phyloP scores from a whole-genome alignment of 2,888 invertebrate species.

The Venusia cambrica region DNA sequence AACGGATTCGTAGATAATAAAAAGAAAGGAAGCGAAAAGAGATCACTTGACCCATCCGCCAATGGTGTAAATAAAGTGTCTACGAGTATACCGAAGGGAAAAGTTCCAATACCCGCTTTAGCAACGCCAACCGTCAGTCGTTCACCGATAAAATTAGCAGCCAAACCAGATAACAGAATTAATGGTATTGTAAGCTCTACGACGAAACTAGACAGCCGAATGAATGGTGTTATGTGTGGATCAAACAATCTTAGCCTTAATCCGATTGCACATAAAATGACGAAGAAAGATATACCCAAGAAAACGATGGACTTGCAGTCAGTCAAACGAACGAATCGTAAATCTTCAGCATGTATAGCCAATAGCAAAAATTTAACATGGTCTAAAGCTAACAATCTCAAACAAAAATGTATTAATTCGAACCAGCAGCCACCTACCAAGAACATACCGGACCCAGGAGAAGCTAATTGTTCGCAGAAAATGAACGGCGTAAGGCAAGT shows the following conservation, averaged over 20 bases:
- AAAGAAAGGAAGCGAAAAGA: constrained; percentile 46
- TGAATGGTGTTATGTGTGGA: constrained; percentile 73
- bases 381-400: constrained; percentile 73
- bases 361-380: constrained; percentile 73
- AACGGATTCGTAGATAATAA: constrained; percentile 58
- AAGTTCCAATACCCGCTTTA: constrained; percentile 56
- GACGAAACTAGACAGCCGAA: constrained; percentile 68
- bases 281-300: constrained; percentile 57
- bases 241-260: constrained; percentile 69
- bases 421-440: constrained; percentile 41
- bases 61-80: constrained; percentile 48
- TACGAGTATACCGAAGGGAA: constrained; percentile 43
- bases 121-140: constrained; percentile 47
- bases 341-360: constrained; percentile 72
- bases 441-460: constrained; percentile 46
- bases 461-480: constrained; percentile 64
- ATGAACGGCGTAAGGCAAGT: constrained; percentile 65
- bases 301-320: constrained; percentile 41
- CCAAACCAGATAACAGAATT: constrained; percentile 53
- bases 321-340: constrained; percentile 64
- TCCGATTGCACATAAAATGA: constrained; percentile 48
- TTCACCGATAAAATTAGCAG: constrained; percentile 47
- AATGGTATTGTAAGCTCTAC: constrained; percentile 69
- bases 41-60: constrained; percentile 63
- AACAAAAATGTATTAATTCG: constrained; percentile 64